A percentile compares a stretch with the other conserved stretches of the same genome.
Conservation (phyloP, 2,113 vertebrate species). For the Benitochromis conjunctus region DNA sequence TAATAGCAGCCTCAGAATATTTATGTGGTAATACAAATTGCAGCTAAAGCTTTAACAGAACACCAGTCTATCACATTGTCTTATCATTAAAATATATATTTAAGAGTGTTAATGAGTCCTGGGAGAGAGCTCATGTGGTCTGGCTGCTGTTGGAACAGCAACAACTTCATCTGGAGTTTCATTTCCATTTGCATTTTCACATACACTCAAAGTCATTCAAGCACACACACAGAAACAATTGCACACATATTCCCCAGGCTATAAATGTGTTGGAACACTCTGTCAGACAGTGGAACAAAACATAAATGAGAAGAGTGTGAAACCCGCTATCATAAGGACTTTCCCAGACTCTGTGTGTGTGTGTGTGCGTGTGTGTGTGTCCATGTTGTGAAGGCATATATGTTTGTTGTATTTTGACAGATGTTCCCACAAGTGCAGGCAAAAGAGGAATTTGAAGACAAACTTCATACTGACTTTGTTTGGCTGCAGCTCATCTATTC, state of each 20-base stretch:
- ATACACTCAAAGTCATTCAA: neutral
- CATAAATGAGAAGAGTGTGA: conserved; percentile 21
- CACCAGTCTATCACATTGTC: neutral
- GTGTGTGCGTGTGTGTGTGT: neutral
- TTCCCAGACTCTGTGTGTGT: neutral
- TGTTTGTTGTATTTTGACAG: neutral
- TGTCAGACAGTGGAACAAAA: conserved; percentile 22
- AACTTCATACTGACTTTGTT: neutral
- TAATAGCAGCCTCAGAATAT: conserved; percentile 2
- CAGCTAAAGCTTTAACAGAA: conserved; percentile 11
- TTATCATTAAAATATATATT: neutral
- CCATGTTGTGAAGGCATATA: neutral
- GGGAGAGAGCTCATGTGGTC: conserved; percentile 9
- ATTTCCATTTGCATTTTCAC: neutral
- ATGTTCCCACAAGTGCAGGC: neutral
- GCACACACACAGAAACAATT: neutral
- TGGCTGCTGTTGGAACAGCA: neutral
- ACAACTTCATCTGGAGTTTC: neutral
- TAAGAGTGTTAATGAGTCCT: neutral
- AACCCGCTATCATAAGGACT: conserved; percentile 26
- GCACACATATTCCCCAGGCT: neutral
- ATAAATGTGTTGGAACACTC: conserved; percentile 24
- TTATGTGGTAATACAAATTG: conserved; percentile 15
- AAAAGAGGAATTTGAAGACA: neutral
- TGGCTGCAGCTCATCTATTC: neutral